Percentiles rank a stretch among this genome's conserved stretches.
These are phyloP conservation scores for Paracanthobrama guichenoti DNA, from an alignment of 2,113 vertebrate genomes.

Conservation along the genomic window DNA sequence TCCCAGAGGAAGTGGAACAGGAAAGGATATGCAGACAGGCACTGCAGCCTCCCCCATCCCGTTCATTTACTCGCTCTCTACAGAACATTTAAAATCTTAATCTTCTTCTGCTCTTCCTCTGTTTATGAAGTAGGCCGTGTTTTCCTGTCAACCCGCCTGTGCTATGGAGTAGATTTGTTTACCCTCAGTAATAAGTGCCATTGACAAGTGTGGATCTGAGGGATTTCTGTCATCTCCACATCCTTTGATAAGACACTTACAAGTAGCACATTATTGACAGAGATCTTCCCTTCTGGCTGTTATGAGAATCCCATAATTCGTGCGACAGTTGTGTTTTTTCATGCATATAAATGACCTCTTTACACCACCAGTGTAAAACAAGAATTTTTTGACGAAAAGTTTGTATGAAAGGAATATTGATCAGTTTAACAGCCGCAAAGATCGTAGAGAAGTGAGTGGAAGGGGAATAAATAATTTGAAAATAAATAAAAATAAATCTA, in stretches of 20 bases:
- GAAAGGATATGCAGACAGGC: neutral
- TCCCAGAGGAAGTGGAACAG: neutral
- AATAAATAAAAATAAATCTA: neutral
- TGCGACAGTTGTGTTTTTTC: neutral
- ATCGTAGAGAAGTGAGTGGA: neutral
- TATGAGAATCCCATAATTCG: conserved; percentile 21
- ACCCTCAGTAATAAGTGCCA: conserved; percentile 39
- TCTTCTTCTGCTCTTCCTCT: neutral
- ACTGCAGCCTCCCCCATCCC: neutral
- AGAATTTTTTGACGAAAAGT: neutral
- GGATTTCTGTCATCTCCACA: conserved; percentile 32
- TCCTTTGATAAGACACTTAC: conserved; percentile 34
- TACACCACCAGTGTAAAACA: neutral
- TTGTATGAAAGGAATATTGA: neutral
- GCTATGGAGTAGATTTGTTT: conserved; percentile 27
- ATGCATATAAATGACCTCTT: neutral
- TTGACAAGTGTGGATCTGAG: conserved; percentile 41
- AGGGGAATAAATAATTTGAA: neutral
- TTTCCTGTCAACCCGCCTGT: neutral
- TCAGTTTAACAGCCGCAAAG: neutral
- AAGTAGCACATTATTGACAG: conserved; percentile 56
- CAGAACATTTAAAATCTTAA: neutral
- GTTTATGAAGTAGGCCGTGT: neutral
- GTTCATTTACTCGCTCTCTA: neutral
- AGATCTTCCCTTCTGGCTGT: conserved; percentile 51